phyloP scores from a whole-genome alignment of 2,797 vertebrate genomes.

The Corythornis leucogaster region DNA sequence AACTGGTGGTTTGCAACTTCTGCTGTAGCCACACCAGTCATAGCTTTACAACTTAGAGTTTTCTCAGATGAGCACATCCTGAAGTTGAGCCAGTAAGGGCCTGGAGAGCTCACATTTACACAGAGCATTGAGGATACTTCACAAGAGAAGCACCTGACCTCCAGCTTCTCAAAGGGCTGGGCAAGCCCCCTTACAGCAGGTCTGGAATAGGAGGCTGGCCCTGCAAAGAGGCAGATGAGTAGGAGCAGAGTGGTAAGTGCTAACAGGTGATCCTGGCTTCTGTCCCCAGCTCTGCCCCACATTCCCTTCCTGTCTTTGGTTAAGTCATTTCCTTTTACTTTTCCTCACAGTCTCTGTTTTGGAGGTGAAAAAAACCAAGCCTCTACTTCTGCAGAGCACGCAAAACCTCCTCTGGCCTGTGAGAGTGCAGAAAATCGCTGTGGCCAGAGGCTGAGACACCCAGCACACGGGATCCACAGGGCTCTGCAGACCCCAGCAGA shows the following conservation, averaged over 20 bases:
- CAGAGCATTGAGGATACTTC: rapidly evolving
- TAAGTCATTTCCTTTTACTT: constrained; percentile 46
- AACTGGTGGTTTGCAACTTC: neutral
- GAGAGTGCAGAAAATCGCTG: neutral
- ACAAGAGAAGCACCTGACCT: neutral
- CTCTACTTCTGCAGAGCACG: neutral
- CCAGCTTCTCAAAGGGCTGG: neutral
- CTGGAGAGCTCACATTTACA: neutral
- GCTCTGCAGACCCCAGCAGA: neutral
- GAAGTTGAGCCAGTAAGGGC: neutral
- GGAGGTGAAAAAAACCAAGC: neutral
- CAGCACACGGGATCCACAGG: rapidly evolving
- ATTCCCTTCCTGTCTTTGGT: constrained; percentile 41
- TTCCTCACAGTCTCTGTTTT: neutral
- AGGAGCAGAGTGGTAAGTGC: neutral
- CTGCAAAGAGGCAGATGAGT: neutral
- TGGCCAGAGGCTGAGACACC: neutral
- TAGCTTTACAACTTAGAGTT: neutral
- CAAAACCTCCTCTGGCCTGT: neutral
- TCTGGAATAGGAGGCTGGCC: neutral
- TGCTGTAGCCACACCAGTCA: neutral
- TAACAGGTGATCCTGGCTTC: neutral
- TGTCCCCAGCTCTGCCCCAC: constrained; percentile 16
- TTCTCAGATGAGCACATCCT: neutral
- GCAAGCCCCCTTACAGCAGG: neutral